Base-by-base conservation (phyloP, 2,113 vertebrate genomes). In the Pseudorasbora parva region DNA sequence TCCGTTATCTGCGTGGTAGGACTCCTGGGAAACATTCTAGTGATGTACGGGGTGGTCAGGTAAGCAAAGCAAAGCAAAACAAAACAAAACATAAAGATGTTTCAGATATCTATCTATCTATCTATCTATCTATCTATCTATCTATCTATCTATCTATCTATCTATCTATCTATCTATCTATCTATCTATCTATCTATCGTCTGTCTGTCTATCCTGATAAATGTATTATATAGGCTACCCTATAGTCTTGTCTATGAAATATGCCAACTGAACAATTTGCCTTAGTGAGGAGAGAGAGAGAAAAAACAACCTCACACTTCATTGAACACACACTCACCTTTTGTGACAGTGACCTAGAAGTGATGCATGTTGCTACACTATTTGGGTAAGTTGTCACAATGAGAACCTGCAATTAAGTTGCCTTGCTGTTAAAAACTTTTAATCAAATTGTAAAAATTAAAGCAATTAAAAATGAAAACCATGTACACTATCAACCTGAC, bases 31-130 rank as follows among this genome's bases (percentile, higher is more conserved):
- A 98, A 98, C 91, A 57, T 97, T 47, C 94, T 98, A 15, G 97
- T 98, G 79, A 98, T 97, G 96, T 98, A 97, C 64, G 96, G 96
- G 81, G 97, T 98, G 83, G 93, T 98, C 87, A 95, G 97, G 97
- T 97, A 95, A 94, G 94, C 41, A 9, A 56, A 1, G 7, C 15
- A 14, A 4, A 45, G 30, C 8, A 3, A 56, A 1, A 8, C 15
- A 14, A 56, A 1, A 8, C 15, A 14, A 4, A 45, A 37, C 8
- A 3, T 2, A 11, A 41, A 51, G 1, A 51, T 11, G 27, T 2
- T 25, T 5, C 0, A 14, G 8, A 30, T 43, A 37, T 54, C 68
- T 6, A 59, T 74, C 14, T 66, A 47, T 64, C 41, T 68, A 47
- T 37, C 41, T 6, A n/a, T 71, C 54, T 79, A 62, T 68, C 30